Conservation (phyloP, 1,140 invertebrate genomes). For the Drosophila asahinai region DNA sequence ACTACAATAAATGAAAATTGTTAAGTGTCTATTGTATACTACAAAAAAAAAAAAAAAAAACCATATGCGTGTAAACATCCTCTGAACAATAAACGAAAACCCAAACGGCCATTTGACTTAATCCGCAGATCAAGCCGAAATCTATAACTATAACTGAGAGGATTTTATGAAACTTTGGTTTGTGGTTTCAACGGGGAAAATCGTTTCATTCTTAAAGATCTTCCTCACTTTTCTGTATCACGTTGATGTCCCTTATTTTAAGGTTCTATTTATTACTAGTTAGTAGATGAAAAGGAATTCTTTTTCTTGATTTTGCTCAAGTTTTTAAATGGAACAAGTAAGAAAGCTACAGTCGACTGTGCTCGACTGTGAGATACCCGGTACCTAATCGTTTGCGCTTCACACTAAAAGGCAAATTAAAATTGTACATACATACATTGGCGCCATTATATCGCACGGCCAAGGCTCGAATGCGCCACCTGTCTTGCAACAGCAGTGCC, state of each 20-base stretch:
- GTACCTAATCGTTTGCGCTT: no score
- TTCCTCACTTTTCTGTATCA: neutral
- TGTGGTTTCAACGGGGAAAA: neutral
- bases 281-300: no score
- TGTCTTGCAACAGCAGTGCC: no score
- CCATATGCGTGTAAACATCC: constrained; percentile 55
- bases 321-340: no score
- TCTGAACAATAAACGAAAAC: constrained; percentile 60
- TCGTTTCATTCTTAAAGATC: neutral
- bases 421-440: no score
- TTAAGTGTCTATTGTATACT: constrained; percentile 73
- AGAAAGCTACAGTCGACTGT: no score
- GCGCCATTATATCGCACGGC: no score
- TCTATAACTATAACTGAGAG: constrained; percentile 20
- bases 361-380: no score
- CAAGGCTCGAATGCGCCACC: no score
- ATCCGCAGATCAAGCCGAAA: constrained; percentile 37
- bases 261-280: neutral
- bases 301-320: no score
- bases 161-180: constrained; percentile 1
- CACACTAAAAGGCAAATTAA: no score
- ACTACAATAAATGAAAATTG: constrained; percentile 47
- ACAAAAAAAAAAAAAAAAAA: constrained; percentile 33
- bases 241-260: neutral
- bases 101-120: constrained; percentile 61